These are phyloP conservation scores for Astropecten irregularis DNA, from an alignment of 53 echinoderm and acorn worm genomes.

Conservation along the genomic window DNA sequence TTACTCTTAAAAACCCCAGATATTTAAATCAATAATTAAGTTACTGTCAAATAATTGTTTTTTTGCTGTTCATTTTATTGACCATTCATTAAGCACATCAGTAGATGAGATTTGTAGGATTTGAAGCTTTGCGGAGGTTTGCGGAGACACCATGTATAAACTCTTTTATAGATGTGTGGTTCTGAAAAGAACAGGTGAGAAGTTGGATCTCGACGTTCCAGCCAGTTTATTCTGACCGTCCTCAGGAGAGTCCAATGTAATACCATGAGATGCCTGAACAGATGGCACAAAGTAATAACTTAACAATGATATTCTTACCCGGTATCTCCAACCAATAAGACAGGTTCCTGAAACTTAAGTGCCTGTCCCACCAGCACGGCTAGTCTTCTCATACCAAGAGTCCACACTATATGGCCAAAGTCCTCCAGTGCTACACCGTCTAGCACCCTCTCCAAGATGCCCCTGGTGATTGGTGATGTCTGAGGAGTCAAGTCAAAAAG, in stretches of 20 bases:
- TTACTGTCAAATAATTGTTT: too few species aligned
- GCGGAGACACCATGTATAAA: too few species aligned
- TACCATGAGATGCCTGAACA: neutral
- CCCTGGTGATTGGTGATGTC: constrained; percentile 74
- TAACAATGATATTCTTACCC: constrained; percentile 69
- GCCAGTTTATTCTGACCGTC: too few species aligned
- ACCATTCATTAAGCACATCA: too few species aligned
- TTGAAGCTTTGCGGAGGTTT: too few species aligned
- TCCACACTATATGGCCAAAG: constrained; percentile 93
- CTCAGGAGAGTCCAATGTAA: neutral
- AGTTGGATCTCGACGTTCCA: too few species aligned
- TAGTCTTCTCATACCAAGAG: constrained; percentile 73
- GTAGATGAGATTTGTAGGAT: too few species aligned
- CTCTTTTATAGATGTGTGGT: too few species aligned
- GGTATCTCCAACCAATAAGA: constrained; percentile 90
- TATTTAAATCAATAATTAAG: too few species aligned
- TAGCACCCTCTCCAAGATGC: constrained; percentile 68
- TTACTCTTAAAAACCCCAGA: too few species aligned
- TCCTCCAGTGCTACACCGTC: constrained; percentile 36
- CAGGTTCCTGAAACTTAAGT: constrained; percentile 87
- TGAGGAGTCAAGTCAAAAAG: constrained; percentile 70
- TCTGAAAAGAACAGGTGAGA: too few species aligned
- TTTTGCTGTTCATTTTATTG: too few species aligned
- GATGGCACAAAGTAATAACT: neutral
- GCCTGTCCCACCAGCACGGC: constrained; percentile 93